phyloP scores from a whole-genome alignment of 2,797 vertebrate genomes.

The Stomatorhinus walkeri region DNA sequence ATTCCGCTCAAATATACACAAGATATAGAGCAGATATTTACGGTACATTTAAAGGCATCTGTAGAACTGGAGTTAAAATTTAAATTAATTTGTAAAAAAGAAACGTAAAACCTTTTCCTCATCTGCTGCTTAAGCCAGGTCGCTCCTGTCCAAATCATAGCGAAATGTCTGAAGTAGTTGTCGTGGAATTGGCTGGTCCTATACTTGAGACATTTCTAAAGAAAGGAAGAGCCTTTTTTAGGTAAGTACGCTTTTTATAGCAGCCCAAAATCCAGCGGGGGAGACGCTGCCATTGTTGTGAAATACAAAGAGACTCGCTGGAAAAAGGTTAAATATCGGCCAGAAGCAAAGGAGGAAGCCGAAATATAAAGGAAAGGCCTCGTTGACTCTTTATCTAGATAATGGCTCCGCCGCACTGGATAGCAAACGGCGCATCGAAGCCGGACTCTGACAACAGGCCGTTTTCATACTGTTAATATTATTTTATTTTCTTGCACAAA shows the following conservation, averaged over 20 bases:
- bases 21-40: neutral
- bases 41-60: constrained; percentile 27
- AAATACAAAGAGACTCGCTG: constrained; percentile 33
- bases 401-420: neutral
- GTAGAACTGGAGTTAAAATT: constrained; percentile 47
- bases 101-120: constrained; percentile 56
- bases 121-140: constrained; percentile 32
- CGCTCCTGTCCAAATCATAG: constrained; percentile 25
- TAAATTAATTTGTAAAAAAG: constrained; percentile 42
- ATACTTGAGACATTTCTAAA: neutral
- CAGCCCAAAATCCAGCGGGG: constrained; percentile 6
- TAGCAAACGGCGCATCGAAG: neutral
- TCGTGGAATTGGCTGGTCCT: neutral
- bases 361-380: neutral
- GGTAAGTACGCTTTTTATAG: constrained; percentile 1
- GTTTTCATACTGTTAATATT: neutral
- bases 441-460: neutral
- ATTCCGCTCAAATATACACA: neutral
- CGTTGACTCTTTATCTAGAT: neutral
- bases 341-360: constrained; percentile 8
- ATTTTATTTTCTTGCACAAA: neutral
- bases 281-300: neutral
- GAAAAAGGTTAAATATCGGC: constrained; percentile 19
- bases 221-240: neutral
- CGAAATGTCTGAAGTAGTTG: constrained; percentile 12